A percentile compares a stretch with the other conserved stretches of the same genome.
These are phyloP conservation scores for Ophiothrix spiculata DNA, from an alignment of 35 echinoderm and acorn worm genomes.

Conservation along the genomic window DNA sequence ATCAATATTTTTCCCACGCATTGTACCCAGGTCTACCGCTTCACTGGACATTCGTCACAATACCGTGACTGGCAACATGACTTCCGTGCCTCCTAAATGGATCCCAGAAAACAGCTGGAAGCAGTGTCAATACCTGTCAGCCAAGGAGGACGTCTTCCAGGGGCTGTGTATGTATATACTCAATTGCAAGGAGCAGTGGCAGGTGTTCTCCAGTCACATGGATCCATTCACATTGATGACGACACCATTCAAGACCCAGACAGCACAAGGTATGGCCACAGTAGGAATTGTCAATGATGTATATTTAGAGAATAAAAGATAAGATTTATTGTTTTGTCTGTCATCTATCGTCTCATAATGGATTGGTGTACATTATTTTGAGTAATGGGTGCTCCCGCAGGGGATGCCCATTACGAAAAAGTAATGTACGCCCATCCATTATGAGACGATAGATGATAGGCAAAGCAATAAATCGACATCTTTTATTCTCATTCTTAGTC, in stretches of 20 bases:
- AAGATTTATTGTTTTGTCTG: too few relatives aligned
- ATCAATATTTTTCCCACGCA: too few relatives aligned
- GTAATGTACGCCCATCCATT: too few relatives aligned
- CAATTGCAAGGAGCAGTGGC: conserved; percentile 85
- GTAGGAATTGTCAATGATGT: too few relatives aligned
- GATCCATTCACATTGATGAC: conserved; percentile 63
- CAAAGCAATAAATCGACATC: too few relatives aligned
- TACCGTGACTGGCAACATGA: conserved; percentile 44
- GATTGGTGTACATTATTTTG: too few relatives aligned
- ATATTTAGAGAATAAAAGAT: too few relatives aligned
- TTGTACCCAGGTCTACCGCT: background rate
- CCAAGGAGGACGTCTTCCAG: conserved; percentile 59
- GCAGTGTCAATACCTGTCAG: conserved; percentile 96
- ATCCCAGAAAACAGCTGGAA: conserved; percentile 92
- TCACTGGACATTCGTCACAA: background rate
- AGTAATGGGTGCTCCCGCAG: too few relatives aligned
- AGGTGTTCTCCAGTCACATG: conserved; percentile 45
- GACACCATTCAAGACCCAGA: conserved; percentile 2
- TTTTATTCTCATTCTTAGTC: too few relatives aligned
- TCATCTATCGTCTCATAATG: too few relatives aligned
- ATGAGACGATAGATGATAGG: too few relatives aligned
- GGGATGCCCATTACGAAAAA: too few relatives aligned
- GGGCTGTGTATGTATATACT: conserved; percentile 87
- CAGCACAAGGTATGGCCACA: conserved; percentile 15
- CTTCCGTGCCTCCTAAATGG: conserved; percentile 89